Evolutionary conservation across 2,797 vertebrate genomes (phyloP).

Genomic region (Cyclopterus lumpus): DNA sequence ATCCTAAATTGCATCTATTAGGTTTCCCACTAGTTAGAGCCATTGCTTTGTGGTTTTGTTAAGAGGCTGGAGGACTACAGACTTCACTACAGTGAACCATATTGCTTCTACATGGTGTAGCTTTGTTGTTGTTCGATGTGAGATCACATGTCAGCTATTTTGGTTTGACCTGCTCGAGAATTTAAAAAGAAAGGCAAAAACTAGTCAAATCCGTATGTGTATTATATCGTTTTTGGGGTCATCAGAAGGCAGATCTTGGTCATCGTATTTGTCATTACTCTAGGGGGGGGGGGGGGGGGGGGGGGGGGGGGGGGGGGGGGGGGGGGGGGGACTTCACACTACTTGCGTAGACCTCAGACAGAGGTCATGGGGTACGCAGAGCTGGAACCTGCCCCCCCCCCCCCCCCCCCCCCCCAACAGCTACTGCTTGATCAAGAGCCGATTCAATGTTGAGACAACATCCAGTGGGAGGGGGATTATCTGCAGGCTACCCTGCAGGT

Average conservation of each 20-base stretch:
- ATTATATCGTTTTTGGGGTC: background rate
- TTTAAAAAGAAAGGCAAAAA: background rate
- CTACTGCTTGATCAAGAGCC: constrained; percentile 20
- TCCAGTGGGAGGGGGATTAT: constrained; percentile 37
- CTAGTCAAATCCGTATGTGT: background rate
- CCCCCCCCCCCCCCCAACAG: background rate
- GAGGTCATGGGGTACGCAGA: background rate
- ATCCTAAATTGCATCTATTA: background rate
- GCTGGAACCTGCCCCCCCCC: background rate
- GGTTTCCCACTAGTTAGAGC: background rate
- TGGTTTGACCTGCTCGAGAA: background rate
- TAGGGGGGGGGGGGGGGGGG: no score
- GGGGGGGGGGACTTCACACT: background rate
- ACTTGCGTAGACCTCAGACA: background rate
- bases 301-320: no score
- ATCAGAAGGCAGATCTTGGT: background rate
- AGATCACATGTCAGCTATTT: background rate
- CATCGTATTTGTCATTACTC: background rate
- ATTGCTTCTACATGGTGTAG: no score
- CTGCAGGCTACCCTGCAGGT: constrained; percentile 30
- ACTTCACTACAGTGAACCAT: background rate
- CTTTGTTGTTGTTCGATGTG: background rate
- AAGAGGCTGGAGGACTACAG: background rate
- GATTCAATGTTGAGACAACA: constrained; percentile 51
- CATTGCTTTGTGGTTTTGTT: background rate